Conservation (phyloP, 2,797 vertebrate species). For the Sebastes diaconus region DNA sequence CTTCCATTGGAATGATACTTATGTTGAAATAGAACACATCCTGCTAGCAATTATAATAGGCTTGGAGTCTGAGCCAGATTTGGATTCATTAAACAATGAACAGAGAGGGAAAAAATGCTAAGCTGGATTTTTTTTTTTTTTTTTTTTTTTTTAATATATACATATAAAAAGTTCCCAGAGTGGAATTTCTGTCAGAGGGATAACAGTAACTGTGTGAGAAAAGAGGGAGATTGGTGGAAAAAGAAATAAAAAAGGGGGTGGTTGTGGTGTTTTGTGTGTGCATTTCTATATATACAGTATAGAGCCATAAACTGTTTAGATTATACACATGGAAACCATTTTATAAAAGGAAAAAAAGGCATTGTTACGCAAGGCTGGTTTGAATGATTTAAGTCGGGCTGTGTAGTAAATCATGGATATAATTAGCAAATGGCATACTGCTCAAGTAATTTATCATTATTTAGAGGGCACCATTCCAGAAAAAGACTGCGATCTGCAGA, state of each 20-base stretch:
- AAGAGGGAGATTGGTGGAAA: slow-evolving; percentile 53
- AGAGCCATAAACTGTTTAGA: slow-evolving; percentile 95
- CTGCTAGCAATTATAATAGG: slow-evolving; percentile 85
- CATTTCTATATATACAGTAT: slow-evolving; percentile 67
- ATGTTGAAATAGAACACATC: slow-evolving; percentile 83
- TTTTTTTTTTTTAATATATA: slow-evolving; percentile 51
- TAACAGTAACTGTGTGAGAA: slow-evolving; percentile 72
- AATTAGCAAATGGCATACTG: slow-evolving; percentile 99
- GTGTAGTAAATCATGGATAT: slow-evolving; percentile 99
- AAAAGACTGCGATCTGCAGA: slow-evolving; percentile 98
- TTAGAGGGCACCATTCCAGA: slow-evolving; percentile 99
- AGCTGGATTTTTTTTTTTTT: slow-evolving; percentile 64
- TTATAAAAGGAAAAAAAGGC: slow-evolving; percentile 93
- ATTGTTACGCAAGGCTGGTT: slow-evolving; percentile 99
- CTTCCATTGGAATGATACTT: slow-evolving; percentile 79
- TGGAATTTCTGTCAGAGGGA: slow-evolving; percentile 78
- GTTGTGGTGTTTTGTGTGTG: slow-evolving; percentile 78
- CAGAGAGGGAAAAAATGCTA: slow-evolving; percentile 78
- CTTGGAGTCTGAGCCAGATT: slow-evolving; percentile 84
- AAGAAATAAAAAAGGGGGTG: slow-evolving; percentile 82
- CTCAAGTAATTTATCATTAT: slow-evolving; percentile 99
- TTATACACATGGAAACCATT: slow-evolving; percentile 99
- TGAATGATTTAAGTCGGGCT: slow-evolving; percentile 99
- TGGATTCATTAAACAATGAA: slow-evolving; percentile 88
- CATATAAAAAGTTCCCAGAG: slow-evolving; percentile 79